Evolutionary conservation across 1,140 invertebrate genomes (phyloP), one percentile per base, ranked within the genome.

Genomic region (Xylocopa sonorina): DNA sequence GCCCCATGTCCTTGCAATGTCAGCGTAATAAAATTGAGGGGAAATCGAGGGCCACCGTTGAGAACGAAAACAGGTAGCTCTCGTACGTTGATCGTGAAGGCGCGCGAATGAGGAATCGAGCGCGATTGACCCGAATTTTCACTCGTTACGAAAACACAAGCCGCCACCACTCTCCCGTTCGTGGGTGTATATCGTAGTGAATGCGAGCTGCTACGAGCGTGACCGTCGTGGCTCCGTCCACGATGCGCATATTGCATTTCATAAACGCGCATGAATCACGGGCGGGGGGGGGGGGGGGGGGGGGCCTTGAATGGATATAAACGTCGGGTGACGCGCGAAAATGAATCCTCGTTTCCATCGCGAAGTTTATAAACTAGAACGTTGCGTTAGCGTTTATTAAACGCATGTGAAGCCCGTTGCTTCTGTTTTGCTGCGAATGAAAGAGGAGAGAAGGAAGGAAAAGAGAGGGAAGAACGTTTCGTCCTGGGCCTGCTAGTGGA

Each of bases 111-210:
- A 81, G 29, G 83, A 83, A 81, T 83, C 78, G 81, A 64, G 73
- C 48, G 64, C 48, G 64, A 71, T 82, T 69, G 82, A 82, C 82
- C 84, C 71, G 58, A 85, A 84, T 84, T 79, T 84, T 5, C 79
- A 51, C 58, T 16, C 24, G 32, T 75, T 63, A 48, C 38, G 68
- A 69, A 63, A 81, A 73, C 83, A 57, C n/a, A n/a, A n/a, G n/a
- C n/a, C 66, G 51, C 79, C 67, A 58, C 82, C 63, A 71, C 78
- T 71, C 46, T 32, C 58, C 32, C 21, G 58, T n/a, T 58, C 27
- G 48, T 29, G 21, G 14, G 46, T 53, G 60, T 51, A 64, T 77
- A 64, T 77, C 79, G 64, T 60, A 64, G 53, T 32, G 58, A 68
- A 67, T 38, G 51, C 7, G 27, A 18, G 14, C 21, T 62, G 43